Evolutionary conservation across 2,797 vertebrate species (phyloP), one percentile per base, ranked within the genome.

Genomic region (Myotis myotis): DNA sequence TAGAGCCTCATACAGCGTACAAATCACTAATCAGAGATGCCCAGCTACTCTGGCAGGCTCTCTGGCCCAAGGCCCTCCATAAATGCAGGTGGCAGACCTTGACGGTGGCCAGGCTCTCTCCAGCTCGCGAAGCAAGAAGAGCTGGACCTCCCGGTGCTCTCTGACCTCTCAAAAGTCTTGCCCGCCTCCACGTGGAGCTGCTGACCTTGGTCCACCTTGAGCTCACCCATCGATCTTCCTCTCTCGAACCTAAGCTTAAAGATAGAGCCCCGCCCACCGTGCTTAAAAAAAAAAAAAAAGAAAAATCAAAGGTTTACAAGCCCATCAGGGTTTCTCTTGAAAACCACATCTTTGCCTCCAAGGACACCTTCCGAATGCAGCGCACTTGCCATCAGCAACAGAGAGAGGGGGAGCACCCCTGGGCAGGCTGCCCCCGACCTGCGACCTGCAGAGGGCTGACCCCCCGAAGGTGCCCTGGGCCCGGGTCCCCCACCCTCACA

Each of bases 11-110:
- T 1, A 0, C 6, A 5, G 74, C 6, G 4, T 2, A 22, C 3
- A 8, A 1, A 17, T 5, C n/a, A 5, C 5, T 11, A 23, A 5
- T 4, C 4, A 8, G 23, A 25, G 38, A 1, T 12, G 36, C 30
- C 17, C 2, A 9, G 13, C 19, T 51, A 0, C 71, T 6, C 47
- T 0, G 5, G 25, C 16, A 0, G 1, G 0, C 10, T 5, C 9
- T 4, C 7, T 1, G 28, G 55, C 11, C 80, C 8, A 0, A 0
- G 1, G 83, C 2, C 0, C 28, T 5, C 55, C 20, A 1, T 2
- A 33, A 20, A 38, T 2, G 12, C 5, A 16, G 28, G n/a, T 0
- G 55, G 44, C 57, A 5, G 12, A 22, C 22, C 16, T n/a, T 49
- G 0, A 0, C 7, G 22, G 36, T 0, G 4, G 36, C 75, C 13